Base-by-base conservation (phyloP, 2,113 vertebrate genomes). In the Dipodomys stephensi region DNA sequence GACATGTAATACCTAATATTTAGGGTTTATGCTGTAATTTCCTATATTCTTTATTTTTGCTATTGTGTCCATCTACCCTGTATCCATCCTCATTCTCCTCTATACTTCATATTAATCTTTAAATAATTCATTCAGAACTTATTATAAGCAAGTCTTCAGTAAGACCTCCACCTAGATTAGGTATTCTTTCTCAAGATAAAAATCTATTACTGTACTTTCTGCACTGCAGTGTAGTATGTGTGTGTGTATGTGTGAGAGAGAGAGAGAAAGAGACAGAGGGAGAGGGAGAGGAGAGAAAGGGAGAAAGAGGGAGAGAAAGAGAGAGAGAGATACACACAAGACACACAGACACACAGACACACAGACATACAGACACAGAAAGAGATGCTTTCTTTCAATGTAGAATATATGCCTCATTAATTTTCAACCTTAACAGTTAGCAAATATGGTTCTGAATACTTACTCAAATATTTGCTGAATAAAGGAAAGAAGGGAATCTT, bases 381-480 rank as follows among this genome's bases (percentile, higher is more conserved):
- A 64, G 62, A 64, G 23, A 64, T 20, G 74, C 18, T 49, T 62
- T 77, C 25, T 46, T 95, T 95, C 23, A 76, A 68, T 27, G 44
- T 46, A 79, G 39, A 94, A 96, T 91, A 81, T 46, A 68, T 62
- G n/a, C 1, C 30, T 82, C 73, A 90, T 80, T 97, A 87, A 90
- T 57, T 49, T 95, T 57, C 76, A 90, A 88, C 53, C 64, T 78
- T 80, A 95, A 88, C 8, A 80, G 12, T 96, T 91, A 85, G 22
- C 11, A 77, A 93, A 20, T 93, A 62, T 44, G 18, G 69, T 3
- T 23, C 22, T 79, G 9, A 32, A 0, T 46, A 91, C 60, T 53
- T 27, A 88, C 35, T 95, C 32, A 95, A 95, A 95, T 85, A 95
- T 93, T 95, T 95, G 87, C 92, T 95, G 95, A 95, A 95, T 67